A percentile compares a stretch with the other conserved stretches of the same genome.
These are phyloP conservation scores for Huso huso DNA, from an alignment of 2,797 vertebrate genomes.

Conservation along the genomic window DNA sequence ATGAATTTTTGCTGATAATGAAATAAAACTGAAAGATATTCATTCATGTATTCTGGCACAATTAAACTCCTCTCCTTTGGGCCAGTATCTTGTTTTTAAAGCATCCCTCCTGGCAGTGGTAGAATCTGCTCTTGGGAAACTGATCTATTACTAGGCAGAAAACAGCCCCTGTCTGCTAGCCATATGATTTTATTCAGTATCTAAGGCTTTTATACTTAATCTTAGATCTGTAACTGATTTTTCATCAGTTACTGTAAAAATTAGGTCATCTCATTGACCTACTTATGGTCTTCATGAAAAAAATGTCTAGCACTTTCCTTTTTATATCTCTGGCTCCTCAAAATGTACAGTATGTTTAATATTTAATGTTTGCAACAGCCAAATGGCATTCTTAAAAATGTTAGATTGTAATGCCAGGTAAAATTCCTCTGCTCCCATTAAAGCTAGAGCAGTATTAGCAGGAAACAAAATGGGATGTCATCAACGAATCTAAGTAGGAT, in stretches of 20 bases:
- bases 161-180: slow-evolving; percentile 50
- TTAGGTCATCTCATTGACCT: slow-evolving; percentile 63
- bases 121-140: slow-evolving; percentile 43
- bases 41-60: slow-evolving; percentile 21
- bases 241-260: slow-evolving; percentile 41
- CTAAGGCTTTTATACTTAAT: slow-evolving; percentile 44
- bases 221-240: slow-evolving; percentile 42
- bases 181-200: slow-evolving; percentile 16
- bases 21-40: background rate
- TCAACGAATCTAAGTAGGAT: background rate
- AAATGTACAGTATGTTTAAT: slow-evolving; percentile 44
- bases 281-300: slow-evolving; percentile 54
- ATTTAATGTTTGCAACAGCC: slow-evolving; percentile 49
- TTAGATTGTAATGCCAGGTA: background rate
- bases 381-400: slow-evolving; percentile 21
- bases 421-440: background rate
- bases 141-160: slow-evolving; percentile 77
- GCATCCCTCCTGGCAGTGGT: slow-evolving; percentile 47
- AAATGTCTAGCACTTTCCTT: slow-evolving; percentile 41
- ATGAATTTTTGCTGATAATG: background rate
- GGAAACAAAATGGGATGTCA: slow-evolving; percentile 26
- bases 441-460: slow-evolving; percentile 18
- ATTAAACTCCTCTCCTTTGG: slow-evolving; percentile 33
- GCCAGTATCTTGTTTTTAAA: slow-evolving; percentile 32
- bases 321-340: slow-evolving; percentile 32